Evolutionary conservation across 2,888 invertebrate genomes (phyloP), one percentile per base, ranked within the genome.

Genomic region (Chrysodeixis includens): DNA sequence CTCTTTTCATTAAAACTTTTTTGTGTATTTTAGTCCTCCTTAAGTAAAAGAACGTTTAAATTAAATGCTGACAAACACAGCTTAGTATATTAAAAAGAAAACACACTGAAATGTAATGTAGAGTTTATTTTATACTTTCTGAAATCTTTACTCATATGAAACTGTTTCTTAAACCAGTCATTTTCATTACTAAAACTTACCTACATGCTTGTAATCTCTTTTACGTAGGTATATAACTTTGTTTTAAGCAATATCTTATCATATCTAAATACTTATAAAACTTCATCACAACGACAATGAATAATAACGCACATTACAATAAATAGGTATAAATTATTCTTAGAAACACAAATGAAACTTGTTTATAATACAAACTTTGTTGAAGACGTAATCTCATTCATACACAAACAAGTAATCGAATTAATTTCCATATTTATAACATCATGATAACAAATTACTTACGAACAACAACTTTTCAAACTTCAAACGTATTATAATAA

Each of bases 361-460:
- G 1, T 40, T 40, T n/a, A 40, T 7, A 40, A n/a, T 6, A n/a
- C 40, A 40, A 40, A 20, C 20, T 49, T 49, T 49, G 46, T 49
- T 18, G 2, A 18, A 49, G 9, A 49, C 9, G 20, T 49, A 49
- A 18, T 49, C 10, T 18, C 18, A 46, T 18, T 46, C 16, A 46
- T 18, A 46, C 16, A 18, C 20, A 46, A 40, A 46, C 16, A 46
- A 18, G 16, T 46, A 49, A 49, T 49, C 18, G 18, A 20, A 49
- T 49, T 49, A 18, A 49, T 18, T 49, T 20, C 46, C 46, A 49
- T 49, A 49, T 49, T 49, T 20, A 9, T 49, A 49, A 10, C 10
- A 49, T 8, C 18, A 46, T 18, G 46, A 8, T 20, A 49, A 7
- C 16, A 49, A 49, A 35, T 35, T 35, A 35, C 35, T 10, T 20